Conservation (phyloP, 2,888 invertebrate genomes). For the Kuschelorhynchus macadamiae region DNA sequence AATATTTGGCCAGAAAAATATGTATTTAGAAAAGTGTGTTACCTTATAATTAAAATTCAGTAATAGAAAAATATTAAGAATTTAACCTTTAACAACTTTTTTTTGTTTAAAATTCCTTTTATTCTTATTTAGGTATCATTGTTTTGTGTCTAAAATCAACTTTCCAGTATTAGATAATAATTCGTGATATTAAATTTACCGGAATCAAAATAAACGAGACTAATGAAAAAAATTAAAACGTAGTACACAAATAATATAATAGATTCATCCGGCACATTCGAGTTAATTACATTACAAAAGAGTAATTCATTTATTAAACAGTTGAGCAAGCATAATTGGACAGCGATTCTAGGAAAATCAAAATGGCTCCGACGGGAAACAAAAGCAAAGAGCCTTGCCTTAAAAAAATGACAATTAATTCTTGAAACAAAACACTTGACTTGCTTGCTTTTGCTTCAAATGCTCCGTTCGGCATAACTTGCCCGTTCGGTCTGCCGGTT, state of each 20-base stretch:
- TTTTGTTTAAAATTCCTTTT: no score
- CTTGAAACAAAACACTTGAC: conserved; percentile 66
- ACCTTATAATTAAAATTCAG: no score
- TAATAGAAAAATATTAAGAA: no score
- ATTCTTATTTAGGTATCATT: no score
- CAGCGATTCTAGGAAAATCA: conserved; percentile 66
- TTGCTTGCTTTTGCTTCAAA: conserved; percentile 54
- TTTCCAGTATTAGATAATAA: no score
- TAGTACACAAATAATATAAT: conserved; percentile 22
- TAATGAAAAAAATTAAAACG: conserved; percentile 33
- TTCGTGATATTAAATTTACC: no score
- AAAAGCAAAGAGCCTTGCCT: conserved; percentile 62
- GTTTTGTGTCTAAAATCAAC: no score
- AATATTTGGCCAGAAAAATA: no score
- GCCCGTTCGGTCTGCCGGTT: no score
- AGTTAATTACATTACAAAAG: conserved; percentile 40
- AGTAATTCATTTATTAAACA: conserved; percentile 64
- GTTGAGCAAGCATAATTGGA: conserved; percentile 65
- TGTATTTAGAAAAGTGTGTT: no score
- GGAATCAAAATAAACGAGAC: no score
- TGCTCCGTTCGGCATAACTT: conserved; percentile 54
- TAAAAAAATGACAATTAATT: conserved; percentile 67
- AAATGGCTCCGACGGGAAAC: conserved; percentile 65
- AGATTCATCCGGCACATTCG: conserved; percentile 29
- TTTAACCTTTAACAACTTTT: no score